Conservation (phyloP, 1,140 invertebrate genomes). For the Cydia fagiglandana region DNA sequence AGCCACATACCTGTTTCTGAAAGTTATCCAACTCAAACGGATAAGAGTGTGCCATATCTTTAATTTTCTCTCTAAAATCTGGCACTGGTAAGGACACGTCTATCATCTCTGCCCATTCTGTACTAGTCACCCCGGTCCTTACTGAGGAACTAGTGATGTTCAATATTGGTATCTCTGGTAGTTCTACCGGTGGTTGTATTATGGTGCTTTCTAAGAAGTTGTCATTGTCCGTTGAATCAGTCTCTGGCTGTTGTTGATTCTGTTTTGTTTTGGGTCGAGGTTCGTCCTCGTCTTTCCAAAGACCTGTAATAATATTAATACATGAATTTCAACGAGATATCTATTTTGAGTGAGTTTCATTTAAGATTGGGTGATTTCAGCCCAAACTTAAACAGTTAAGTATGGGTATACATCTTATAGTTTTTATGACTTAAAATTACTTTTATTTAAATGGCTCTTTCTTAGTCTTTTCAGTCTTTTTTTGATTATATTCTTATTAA, state of each 20-base stretch:
- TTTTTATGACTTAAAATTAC: too few species aligned
- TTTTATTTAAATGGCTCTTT: too few species aligned
- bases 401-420: too few species aligned
- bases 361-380: too few species aligned
- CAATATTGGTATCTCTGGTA: slow-evolving; percentile 69
- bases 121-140: slow-evolving; percentile 66
- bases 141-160: slow-evolving; percentile 54
- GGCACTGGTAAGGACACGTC: slow-evolving; percentile 88
- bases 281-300: slow-evolving; percentile 71
- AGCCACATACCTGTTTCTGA: slow-evolving; percentile 87
- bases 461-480: too few species aligned
- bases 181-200: slow-evolving; percentile 61
- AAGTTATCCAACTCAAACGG: slow-evolving; percentile 98
- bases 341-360: too few species aligned
- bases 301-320: slow-evolving; percentile 45
- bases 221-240: slow-evolving; percentile 49
- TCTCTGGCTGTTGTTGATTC: slow-evolving; percentile 48
- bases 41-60: slow-evolving; percentile 92
- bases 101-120: slow-evolving; percentile 93
- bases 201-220: slow-evolving; percentile 68
- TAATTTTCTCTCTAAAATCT: slow-evolving; percentile 91
- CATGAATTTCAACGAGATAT: neutral
- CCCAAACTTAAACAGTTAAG: too few species aligned
- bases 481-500: too few species aligned
- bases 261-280: slow-evolving; percentile 41